Base-by-base conservation (phyloP, 2,113 vertebrate genomes). In the Holacanthus passer region DNA sequence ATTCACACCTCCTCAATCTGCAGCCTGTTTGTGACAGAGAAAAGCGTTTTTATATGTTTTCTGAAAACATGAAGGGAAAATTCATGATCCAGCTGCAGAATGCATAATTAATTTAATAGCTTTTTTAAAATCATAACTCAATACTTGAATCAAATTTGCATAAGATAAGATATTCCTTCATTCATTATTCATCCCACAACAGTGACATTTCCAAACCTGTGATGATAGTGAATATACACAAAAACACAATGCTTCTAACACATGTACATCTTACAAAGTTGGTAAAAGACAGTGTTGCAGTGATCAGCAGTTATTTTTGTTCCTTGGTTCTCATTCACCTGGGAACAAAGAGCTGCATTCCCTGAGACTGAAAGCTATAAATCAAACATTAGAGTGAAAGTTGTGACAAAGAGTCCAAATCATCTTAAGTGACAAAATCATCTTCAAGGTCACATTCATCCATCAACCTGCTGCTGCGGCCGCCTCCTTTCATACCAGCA, bases 361-460 rank as follows among this genome's bases (percentile, higher is more conserved):
- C 24, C 2, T 12, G 24, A 31, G 19, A 45, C 55, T 4, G 56
- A 48, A 35, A 12, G 12, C 24, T 48, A 24, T n/a, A 19, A 14
- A 72, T 71, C 20, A 35, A 62, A 47, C 29, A 37, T 27, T 32
- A 35, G n/a, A 5, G 0, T 56, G 27, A 19, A 24, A 29, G 8
- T 37, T 65, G 2, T 56, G 39, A 67, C 63, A 35, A 58, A 64
- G 24, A 45, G 39, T 48, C 39, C 8, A 24, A 47, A 67, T 47
- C 27, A 32, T 76, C 35, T 8, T 4, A 16, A 56, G 27, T 66
- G 74, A 67, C 63, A 58, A 29, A 59, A 50, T 78, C 65, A 17
- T 48, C 11, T 41, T 29, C 45, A 59, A 60, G 52, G 55, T 68
- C n/a, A 31, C 32, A 50, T 27, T 70, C 32, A 78, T 78, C 65